phyloP scores from a whole-genome alignment of 2,797 vertebrate species.

The Menidia menidia region DNA sequence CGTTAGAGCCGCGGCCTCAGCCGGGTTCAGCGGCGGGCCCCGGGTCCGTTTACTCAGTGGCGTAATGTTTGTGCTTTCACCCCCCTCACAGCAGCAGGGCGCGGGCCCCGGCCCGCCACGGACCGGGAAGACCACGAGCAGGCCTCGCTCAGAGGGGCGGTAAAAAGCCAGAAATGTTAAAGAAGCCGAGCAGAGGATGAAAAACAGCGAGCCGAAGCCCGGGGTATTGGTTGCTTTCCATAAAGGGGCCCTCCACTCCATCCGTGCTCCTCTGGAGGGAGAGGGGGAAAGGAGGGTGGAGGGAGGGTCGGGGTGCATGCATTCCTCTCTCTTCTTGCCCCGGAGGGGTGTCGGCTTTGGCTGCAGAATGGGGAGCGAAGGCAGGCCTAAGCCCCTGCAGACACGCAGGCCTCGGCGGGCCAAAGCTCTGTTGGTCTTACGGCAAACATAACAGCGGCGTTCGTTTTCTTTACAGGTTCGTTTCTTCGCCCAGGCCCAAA shows the following conservation, averaged over 20 bases:
- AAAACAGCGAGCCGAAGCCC: constrained; percentile 64
- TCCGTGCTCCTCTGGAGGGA: constrained; percentile 62
- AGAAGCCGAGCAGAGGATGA: constrained; percentile 63
- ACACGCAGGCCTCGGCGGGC: constrained; percentile 64
- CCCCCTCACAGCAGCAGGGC: constrained; percentile 73
- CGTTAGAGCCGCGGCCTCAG: constrained; percentile 79
- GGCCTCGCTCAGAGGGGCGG: constrained; percentile 59
- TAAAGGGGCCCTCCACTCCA: constrained; percentile 70
- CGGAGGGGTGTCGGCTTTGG: constrained; percentile 72
- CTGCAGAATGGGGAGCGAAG: constrained; percentile 63
- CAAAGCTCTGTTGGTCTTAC: constrained; percentile 44
- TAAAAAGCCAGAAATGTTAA: constrained; percentile 51
- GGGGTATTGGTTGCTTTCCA: constrained; percentile 73
- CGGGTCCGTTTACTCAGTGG: constrained; percentile 82
- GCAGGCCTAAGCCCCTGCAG: constrained; percentile 67
- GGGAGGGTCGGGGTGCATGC: constrained; percentile 66
- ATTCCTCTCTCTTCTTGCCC: constrained; percentile 73
- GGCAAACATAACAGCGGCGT: constrained; percentile 35
- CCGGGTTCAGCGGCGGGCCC: constrained; percentile 72
- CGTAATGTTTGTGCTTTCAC: constrained; percentile 84
- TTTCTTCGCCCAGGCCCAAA: constrained; percentile 20
- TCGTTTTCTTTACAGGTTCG: constrained; percentile 16
- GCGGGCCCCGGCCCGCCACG: constrained; percentile 47
- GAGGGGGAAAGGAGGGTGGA: constrained; percentile 65
- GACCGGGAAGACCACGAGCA: constrained; percentile 69